Evolutionary conservation across 2,888 invertebrate genomes (phyloP), one percentile per base, ranked within the genome.

Genomic region (Tineola bisselliella): DNA sequence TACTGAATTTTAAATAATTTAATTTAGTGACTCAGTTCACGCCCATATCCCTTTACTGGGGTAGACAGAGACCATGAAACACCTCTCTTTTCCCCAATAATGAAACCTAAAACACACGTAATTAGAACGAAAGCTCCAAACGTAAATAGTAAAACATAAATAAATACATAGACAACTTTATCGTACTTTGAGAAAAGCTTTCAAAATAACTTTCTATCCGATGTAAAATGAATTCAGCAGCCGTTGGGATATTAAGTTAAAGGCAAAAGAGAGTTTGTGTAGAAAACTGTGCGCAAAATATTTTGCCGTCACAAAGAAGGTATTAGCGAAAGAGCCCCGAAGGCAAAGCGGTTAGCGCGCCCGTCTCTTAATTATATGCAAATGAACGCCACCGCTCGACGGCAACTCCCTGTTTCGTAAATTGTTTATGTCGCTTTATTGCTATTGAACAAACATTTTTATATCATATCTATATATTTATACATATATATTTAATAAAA

Each of bases 201-300:
- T 54, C 12, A 61, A 63, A 68, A 66, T 69, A 72, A 72, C 69
- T 70, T 70, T 67, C 65, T 38, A 38, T 65, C 48, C 65, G 30
- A 64, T 63, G 66, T 25, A 67, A 62, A 54, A 38, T 62, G 60
- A 62, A 67, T 66, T 69, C 68, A 69, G 68, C 68, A 68, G 65
- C 67, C 64, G 18, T 44, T 68, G 67, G 70, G 70, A 70, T 79
- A 84, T 86, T 79, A 72, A 84, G 81, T 86, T 84, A 86, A 72
- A 76, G 78, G 76, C 80, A 18, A 62, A 61, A 62, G 62, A 61
- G 64, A 65, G 66, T 82, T 80, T 84, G 84, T 84, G 77, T 82
- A 77, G 75, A 80, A 86, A 86, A 87, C 84, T 81, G 84, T 82
- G 75, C 84, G 74, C 76, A 84, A 87, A 87, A 87, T 86, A 87